These are phyloP conservation scores for Drosophila mimica DNA, from an alignment of 2,888 invertebrate species.

Conservation along the genomic window DNA sequence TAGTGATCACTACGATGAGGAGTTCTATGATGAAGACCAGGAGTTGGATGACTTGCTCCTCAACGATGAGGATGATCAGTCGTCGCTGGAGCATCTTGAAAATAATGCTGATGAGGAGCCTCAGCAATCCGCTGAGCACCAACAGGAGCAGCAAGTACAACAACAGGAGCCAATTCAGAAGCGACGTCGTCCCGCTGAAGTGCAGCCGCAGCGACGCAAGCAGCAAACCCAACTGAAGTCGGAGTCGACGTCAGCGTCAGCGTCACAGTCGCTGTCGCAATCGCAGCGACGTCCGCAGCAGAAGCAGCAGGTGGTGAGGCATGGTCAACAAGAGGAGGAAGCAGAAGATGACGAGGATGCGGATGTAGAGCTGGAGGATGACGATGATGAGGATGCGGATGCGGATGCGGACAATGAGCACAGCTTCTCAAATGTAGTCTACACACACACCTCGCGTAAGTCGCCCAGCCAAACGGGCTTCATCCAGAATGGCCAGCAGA, in stretches of 20 bases:
- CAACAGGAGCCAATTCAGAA: slow-evolving; percentile 12
- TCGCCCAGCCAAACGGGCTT: slow-evolving; percentile 61
- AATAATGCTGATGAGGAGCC: slow-evolving; percentile 50
- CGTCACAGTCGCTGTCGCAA: slow-evolving; percentile 1
- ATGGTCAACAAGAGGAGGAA: slow-evolving; percentile 53
- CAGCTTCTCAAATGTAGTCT: slow-evolving; percentile 35
- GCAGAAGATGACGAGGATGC: slow-evolving; percentile 49
- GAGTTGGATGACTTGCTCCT: slow-evolving; percentile 47
- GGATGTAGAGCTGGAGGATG: slow-evolving; percentile 44
- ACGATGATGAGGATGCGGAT: slow-evolving; percentile 54
- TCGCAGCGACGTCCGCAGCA: slow-evolving; percentile 33
- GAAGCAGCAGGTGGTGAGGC: slow-evolving; percentile 22
- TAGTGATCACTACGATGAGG: slow-evolving; percentile 54
- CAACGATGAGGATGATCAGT: slow-evolving; percentile 39
- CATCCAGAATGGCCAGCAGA: slow-evolving; percentile 77
- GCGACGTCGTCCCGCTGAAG: slow-evolving; percentile 15
- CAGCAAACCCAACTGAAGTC: slow-evolving; percentile 24
- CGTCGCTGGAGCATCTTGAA: slow-evolving; percentile 43
- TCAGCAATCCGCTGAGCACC: slow-evolving; percentile 33
- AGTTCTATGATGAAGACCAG: slow-evolving; percentile 55
- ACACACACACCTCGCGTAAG: slow-evolving; percentile 40
- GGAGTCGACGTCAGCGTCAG: slow-evolving; percentile 22
- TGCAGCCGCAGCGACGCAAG: slow-evolving; percentile 42
- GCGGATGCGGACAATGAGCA: slow-evolving; percentile 43
- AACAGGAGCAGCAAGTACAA: background rate